Percentiles rank a stretch among this genome's conserved stretches.
Conservation (phyloP, 2,888 invertebrate species). For the Timandra comae region DNA sequence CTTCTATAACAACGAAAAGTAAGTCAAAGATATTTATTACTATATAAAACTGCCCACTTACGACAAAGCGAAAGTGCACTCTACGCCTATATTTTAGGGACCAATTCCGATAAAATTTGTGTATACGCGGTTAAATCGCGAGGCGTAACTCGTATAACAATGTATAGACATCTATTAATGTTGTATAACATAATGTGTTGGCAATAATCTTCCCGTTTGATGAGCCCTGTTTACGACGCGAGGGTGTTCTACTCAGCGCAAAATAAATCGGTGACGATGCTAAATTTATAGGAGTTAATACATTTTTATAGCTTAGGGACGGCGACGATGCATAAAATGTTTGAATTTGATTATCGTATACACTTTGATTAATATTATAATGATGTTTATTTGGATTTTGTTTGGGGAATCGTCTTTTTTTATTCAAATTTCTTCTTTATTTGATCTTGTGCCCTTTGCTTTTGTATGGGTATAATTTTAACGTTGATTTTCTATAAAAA, state of each 20-base stretch:
- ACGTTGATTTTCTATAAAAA: too few species aligned
- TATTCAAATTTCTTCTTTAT: too few species aligned
- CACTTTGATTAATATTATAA: constrained; percentile 16
- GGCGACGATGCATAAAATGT: constrained; percentile 41
- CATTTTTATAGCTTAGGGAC: constrained; percentile 55
- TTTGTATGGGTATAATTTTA: too few species aligned
- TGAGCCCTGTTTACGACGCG: constrained; percentile 59
- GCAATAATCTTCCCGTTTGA: constrained; percentile 54
- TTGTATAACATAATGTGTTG: constrained; percentile 45
- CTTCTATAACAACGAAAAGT: too few species aligned
- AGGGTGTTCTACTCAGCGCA: constrained; percentile 53
- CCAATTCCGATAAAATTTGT: too few species aligned
- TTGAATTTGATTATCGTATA: constrained; percentile 39
- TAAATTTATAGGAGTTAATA: constrained; percentile 66
- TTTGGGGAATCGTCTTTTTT: not conserved
- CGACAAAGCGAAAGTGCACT: too few species aligned
- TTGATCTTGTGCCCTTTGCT: too few species aligned
- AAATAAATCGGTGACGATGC: constrained; percentile 66
- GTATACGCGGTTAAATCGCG: too few species aligned
- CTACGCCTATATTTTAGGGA: too few species aligned
- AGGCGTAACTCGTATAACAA: too few species aligned
- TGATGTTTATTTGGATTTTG: constrained; percentile 5
- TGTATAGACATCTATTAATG: not conserved
- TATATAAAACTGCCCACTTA: too few species aligned
- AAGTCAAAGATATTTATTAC: too few species aligned